phyloP scores from a whole-genome alignment of 2,888 invertebrate species.

The Apamea sordens region DNA sequence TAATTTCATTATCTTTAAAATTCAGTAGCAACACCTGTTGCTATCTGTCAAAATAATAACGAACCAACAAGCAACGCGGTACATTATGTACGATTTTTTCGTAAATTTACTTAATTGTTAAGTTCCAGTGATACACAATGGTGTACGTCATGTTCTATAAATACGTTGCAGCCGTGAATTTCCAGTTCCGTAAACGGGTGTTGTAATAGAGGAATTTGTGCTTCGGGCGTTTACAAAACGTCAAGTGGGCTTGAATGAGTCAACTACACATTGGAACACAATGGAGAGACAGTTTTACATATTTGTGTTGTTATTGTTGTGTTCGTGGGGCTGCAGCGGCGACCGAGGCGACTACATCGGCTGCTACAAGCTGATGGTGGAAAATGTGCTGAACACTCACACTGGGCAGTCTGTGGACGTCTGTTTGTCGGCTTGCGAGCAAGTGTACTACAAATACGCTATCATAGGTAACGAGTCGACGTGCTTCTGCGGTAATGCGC shows the following conservation, averaged over 20 bases:
- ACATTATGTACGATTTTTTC: slow-evolving; percentile 19
- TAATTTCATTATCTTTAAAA: neutral
- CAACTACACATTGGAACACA: slow-evolving; percentile 76
- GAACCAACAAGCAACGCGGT: slow-evolving; percentile 51
- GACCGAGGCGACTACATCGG: slow-evolving; percentile 87
- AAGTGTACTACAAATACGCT: slow-evolving; percentile 86
- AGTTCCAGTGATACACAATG: slow-evolving; percentile 40
- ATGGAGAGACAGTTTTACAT: slow-evolving; percentile 76
- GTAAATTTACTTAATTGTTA: slow-evolving; percentile 32
- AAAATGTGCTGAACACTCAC: slow-evolving; percentile 83
- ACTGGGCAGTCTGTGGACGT: slow-evolving; percentile 87
- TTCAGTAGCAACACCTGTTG: slow-evolving; percentile 34
- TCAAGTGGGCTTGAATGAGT: slow-evolving; percentile 73
- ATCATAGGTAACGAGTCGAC: slow-evolving; percentile 85
- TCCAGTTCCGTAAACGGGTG: slow-evolving; percentile 39
- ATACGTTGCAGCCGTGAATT: slow-evolving; percentile 44
- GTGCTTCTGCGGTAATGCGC: slow-evolving; percentile 86
- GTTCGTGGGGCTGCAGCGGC: slow-evolving; percentile 64
- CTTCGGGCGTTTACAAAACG: slow-evolving; percentile 65
- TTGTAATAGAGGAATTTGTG: slow-evolving; percentile 48
- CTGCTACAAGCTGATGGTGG: slow-evolving; percentile 80
- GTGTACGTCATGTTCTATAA: slow-evolving; percentile 50
- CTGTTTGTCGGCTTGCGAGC: slow-evolving; percentile 86
- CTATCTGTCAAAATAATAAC: slow-evolving; percentile 64
- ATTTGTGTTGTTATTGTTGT: slow-evolving; percentile 69